A percentile compares a stretch with the other conserved stretches of the same genome.
Evolutionary conservation across 92 coral and sea anemone species (phyloP).

Genomic region (Palythoa grandis): DNA sequence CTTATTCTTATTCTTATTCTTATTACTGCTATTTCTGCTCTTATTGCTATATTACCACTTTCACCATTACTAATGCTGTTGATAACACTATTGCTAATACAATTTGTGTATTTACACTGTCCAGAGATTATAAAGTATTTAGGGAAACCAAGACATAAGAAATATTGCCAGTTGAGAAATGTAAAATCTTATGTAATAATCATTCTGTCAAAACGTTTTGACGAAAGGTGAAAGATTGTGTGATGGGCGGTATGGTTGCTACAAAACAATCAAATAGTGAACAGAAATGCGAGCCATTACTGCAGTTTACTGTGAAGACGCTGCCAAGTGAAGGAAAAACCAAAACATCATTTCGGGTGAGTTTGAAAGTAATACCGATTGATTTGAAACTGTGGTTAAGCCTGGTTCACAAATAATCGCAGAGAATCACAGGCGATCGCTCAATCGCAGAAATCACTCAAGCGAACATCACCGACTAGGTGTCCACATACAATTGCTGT

Average conservation of each 20-base stretch:
- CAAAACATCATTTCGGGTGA: conserved; percentile 34
- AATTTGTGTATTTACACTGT: too few relatives aligned
- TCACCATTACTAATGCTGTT: too few relatives aligned
- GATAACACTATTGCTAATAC: too few relatives aligned
- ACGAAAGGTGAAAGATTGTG: conserved; percentile 12
- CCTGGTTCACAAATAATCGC: too few relatives aligned
- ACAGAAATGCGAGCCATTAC: conserved; percentile 12
- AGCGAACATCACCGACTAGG: too few relatives aligned
- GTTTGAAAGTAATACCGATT: not conserved
- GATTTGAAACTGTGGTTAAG: not conserved
- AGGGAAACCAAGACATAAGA: not conserved
- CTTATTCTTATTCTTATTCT: too few relatives aligned
- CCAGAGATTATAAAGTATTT: too few relatives aligned
- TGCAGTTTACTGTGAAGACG: conserved; percentile 7
- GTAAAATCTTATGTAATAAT: not conserved
- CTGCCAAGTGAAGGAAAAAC: conserved; percentile 12
- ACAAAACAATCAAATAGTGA: not conserved
- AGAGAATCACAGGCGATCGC: too few relatives aligned
- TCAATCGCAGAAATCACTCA: too few relatives aligned
- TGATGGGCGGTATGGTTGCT: not conserved
- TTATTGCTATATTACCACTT: too few relatives aligned
- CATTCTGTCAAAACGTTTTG: not conserved
- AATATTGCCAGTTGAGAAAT: not conserved
- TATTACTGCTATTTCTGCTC: too few relatives aligned
- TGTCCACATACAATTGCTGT: too few relatives aligned